phyloP scores from a whole-genome alignment of 2,113 vertebrate genomes.

The Elaphurus davidianus region DNA sequence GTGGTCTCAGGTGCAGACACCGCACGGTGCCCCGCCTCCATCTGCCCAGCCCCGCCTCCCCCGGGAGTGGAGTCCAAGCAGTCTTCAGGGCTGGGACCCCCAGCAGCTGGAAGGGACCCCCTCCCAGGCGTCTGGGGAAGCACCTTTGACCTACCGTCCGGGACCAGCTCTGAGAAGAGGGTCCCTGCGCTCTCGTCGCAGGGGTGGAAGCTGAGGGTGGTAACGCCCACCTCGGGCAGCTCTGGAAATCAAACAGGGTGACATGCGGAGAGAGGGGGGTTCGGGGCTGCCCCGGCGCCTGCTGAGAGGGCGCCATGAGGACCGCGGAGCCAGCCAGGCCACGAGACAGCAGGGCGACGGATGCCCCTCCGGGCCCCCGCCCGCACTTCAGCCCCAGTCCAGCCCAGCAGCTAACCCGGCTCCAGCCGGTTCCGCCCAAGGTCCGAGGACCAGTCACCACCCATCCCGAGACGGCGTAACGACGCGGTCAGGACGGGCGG shows the following conservation, averaged over 20 bases:
- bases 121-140: rapidly evolving
- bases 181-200: not conserved
- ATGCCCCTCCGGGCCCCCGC: rapidly evolving
- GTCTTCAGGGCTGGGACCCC: not conserved
- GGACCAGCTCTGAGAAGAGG: not conserved
- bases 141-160: too few relatives aligned
- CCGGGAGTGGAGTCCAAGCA: rapidly evolving
- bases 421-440: not conserved
- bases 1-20: not conserved
- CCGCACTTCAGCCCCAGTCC: rapidly evolving
- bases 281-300: rapidly evolving
- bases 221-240: rapidly evolving
- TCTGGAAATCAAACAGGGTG: not conserved
- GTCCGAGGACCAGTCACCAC: not conserved
- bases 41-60: rapidly evolving
- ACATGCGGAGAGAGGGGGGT: not conserved
- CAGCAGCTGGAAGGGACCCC: not conserved
- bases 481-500: too few relatives aligned
- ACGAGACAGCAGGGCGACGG: rapidly evolving
- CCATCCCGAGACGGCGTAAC: rapidly evolving
- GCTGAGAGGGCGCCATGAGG: not conserved
- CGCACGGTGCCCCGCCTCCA: rapidly evolving
- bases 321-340: not conserved
- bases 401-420: not conserved
- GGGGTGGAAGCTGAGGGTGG: not conserved